Evolutionary conservation across 2,113 vertebrate genomes (phyloP), one percentile per base, ranked within the genome.

Genomic region (Forbesichthys papilliferus): DNA sequence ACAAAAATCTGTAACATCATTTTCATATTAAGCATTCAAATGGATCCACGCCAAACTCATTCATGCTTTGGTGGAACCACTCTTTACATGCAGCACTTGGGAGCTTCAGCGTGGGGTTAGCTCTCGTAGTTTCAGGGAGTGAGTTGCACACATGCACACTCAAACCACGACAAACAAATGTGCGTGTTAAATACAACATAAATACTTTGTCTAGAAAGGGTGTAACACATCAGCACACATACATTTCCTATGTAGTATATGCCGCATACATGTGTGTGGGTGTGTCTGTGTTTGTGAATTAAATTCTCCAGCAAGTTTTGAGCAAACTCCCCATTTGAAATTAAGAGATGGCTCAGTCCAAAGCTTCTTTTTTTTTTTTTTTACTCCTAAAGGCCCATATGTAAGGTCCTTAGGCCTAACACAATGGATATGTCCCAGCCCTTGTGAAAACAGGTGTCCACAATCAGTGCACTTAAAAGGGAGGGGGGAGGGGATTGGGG

Each of bases 51-150:
- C 56, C 66, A 58, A 6, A 48, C 57, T 73, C 52, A 55, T 56
- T 73, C 52, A 55, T 56, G 71, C 74, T 85, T 84, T 82, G 78
- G 77, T 76, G 78, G 69, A 73, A 67, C 59, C 34, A 18, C 51
- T 10, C 18, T 16, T 66, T 3, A 13, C 52, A 8, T 11, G 20
- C 52, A 58, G 51, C n/a, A 53, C 4, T 53, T 53, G 16, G 53
- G 48, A 49, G 18, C 4, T 4, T 65, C 9, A 8, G 14, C 36
- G 27, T 55, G 6, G 14, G 12, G 6, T 11, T 52, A 12, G 49
- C 49, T 52, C 49, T 52, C 18, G 10, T 58, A 33, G 52, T n/a
- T 14, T 54, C n/a, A 18, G 14, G 6, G 33, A 33, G 56, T 11
- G 27, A 9, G 9, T 20, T 33, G 54, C 58, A 60, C 27, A 34